Percentiles rank a stretch among this genome's conserved stretches.
phyloP scores from a whole-genome alignment of 1,140 invertebrate species.

The Sitobion miscanthi region DNA sequence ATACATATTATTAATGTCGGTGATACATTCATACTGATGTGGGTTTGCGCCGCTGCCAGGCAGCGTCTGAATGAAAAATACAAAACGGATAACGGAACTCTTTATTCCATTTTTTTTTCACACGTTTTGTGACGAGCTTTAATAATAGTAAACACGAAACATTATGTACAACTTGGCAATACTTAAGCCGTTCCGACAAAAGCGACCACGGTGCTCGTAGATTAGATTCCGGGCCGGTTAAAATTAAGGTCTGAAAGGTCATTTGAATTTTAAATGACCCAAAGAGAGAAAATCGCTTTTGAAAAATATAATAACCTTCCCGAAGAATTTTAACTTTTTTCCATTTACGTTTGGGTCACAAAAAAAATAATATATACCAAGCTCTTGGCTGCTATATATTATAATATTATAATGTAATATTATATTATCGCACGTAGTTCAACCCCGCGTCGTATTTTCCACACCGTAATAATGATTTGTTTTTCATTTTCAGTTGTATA shows the following conservation, averaged over 20 bases:
- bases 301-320: conserved; percentile 27
- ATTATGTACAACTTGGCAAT: not conserved
- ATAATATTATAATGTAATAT: not conserved
- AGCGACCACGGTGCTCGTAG: not conserved
- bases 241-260: conserved; percentile 40
- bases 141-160: not conserved
- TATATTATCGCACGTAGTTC: not conserved
- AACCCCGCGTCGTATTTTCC: not conserved
- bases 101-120: not conserved
- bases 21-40: not conserved
- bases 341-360: not conserved
- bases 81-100: not conserved
- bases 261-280: conserved; percentile 34
- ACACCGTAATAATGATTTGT: not conserved
- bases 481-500: not conserved
- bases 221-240: not conserved
- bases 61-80: not conserved
- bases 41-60: not conserved
- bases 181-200: not conserved
- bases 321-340: not conserved
- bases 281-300: conserved; percentile 11
- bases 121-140: not conserved
- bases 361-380: not conserved
- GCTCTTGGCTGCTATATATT: not conserved
- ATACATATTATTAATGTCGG: too few species aligned